A percentile compares a stretch with the other conserved stretches of the same genome.
phyloP scores from a whole-genome alignment of 2,797 vertebrate species.

The Phoeniculus purpureus region DNA sequence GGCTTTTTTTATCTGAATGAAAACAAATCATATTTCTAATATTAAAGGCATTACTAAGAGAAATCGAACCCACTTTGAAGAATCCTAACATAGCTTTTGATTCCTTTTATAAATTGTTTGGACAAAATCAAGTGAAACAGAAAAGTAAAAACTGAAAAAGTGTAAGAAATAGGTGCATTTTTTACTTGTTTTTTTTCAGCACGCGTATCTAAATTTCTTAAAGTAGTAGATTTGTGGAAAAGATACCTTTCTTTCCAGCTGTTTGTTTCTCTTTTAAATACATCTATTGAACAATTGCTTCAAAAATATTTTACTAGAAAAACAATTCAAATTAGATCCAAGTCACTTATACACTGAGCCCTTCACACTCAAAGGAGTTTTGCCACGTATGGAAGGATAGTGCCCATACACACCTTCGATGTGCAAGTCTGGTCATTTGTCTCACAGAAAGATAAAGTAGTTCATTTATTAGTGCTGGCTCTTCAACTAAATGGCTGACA shows the following conservation, averaged over 20 bases:
- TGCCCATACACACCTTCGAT: background rate
- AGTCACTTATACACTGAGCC: background rate
- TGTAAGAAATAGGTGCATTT: background rate
- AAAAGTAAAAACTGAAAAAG: background rate
- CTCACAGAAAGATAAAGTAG: background rate
- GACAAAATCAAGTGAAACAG: background rate
- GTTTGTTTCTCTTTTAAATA: background rate
- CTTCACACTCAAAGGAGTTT: background rate
- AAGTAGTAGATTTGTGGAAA: background rate
- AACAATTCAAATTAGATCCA: background rate
- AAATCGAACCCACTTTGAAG: background rate
- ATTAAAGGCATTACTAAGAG: background rate
- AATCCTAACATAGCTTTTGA: background rate
- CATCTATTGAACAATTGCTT: background rate
- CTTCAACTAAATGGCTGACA: background rate
- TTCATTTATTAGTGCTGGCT: background rate
- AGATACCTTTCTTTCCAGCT: background rate
- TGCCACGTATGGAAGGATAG: background rate
- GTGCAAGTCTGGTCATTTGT: background rate
- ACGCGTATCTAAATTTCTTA: background rate
- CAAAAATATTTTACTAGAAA: background rate
- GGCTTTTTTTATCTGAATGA: background rate
- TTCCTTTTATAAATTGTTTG: background rate
- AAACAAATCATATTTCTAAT: background rate
- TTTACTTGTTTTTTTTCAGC: background rate